phyloP scores from a whole-genome alignment of 2,888 invertebrate species.

The Macaria liturata region DNA sequence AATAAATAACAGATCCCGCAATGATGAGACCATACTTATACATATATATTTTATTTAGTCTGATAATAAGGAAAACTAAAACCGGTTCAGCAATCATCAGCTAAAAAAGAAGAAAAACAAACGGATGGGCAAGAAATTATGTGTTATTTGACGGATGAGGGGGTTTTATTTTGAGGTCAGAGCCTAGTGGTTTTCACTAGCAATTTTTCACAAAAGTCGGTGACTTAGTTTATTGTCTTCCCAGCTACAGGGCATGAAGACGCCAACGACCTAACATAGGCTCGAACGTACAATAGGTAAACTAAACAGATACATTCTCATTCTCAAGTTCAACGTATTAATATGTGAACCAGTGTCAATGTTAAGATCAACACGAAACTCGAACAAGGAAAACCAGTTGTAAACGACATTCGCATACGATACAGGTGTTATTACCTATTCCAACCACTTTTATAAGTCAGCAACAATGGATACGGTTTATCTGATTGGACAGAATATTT shows the following conservation, averaged over 20 bases:
- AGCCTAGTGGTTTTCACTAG: too few species aligned
- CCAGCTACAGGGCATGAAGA: neutral
- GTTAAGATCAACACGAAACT: slow-evolving; percentile 47
- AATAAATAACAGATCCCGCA: too few species aligned
- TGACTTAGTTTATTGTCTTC: too few species aligned
- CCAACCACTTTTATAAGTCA: slow-evolving; percentile 8
- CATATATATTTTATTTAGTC: too few species aligned
- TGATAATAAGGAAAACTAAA: too few species aligned
- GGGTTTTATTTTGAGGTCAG: too few species aligned
- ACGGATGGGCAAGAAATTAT: too few species aligned
- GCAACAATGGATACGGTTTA: neutral
- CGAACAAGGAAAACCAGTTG: slow-evolving; percentile 63
- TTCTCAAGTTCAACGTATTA: slow-evolving; percentile 12
- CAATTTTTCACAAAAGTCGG: too few species aligned
- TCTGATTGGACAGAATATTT: slow-evolving; percentile 1
- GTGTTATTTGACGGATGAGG: too few species aligned
- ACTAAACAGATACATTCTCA: neutral
- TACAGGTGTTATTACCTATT: slow-evolving; percentile 9
- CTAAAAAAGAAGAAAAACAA: too few species aligned
- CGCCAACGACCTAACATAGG: slow-evolving; percentile 6
- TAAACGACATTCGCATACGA: slow-evolving; percentile 22
- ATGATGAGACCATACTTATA: too few species aligned
- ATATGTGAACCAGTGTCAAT: slow-evolving; percentile 53
- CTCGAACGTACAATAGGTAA: slow-evolving; percentile 4
- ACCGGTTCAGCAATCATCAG: too few species aligned